Conservation (phyloP, 2,888 invertebrate species). For the Phengaris alcon region DNA sequence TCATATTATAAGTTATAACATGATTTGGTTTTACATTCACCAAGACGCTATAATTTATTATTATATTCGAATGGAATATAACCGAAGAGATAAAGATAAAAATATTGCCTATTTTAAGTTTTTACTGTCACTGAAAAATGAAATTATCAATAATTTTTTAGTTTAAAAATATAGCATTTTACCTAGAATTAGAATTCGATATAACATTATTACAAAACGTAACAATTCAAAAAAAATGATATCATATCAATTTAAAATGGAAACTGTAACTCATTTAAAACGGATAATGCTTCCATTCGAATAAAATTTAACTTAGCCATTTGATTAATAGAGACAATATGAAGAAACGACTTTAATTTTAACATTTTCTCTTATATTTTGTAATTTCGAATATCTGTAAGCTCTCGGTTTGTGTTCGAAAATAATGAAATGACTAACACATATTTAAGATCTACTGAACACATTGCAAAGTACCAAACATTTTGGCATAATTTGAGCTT, state of each 20-base stretch:
- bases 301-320: background rate
- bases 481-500: slow-evolving; percentile 24
- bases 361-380: background rate
- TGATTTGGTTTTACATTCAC: slow-evolving; percentile 1
- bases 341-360: slow-evolving; percentile 5
- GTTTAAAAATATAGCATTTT: too few relatives aligned
- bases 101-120: too few relatives aligned
- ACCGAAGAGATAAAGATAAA: too few relatives aligned
- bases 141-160: too few relatives aligned
- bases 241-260: too few relatives aligned
- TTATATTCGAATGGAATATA: background rate
- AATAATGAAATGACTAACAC: background rate
- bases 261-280: too few relatives aligned
- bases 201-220: too few relatives aligned
- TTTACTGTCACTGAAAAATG: too few relatives aligned
- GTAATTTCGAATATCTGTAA: slow-evolving; percentile 2
- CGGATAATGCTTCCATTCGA: background rate
- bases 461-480: background rate
- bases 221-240: too few relatives aligned
- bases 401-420: slow-evolving; percentile 14
- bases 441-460: background rate
- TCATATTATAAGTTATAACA: slow-evolving; percentile 9
- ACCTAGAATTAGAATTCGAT: too few relatives aligned
- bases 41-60: background rate
- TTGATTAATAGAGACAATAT: slow-evolving; percentile 3